Conservation (phyloP, 2,888 invertebrate genomes). For the Cryptocephalus primarius region DNA sequence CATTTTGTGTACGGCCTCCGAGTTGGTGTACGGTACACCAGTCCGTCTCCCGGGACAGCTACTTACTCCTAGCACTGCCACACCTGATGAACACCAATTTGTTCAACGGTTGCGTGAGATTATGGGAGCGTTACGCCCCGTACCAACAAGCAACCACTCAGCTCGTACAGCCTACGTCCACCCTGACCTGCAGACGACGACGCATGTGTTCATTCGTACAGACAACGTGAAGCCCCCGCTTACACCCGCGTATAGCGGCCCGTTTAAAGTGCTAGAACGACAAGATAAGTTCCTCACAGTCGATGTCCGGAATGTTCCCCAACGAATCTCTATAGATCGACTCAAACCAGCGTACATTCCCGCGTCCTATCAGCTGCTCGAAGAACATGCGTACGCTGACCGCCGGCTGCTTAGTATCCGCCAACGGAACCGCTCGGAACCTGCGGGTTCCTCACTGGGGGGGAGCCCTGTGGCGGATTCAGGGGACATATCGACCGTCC, state of each 20-base stretch:
- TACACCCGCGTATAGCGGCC: conserved; percentile 18
- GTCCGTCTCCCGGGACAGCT: background rate
- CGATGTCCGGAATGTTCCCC: conserved; percentile 7
- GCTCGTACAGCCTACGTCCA: conserved; percentile 25
- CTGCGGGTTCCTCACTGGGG: background rate
- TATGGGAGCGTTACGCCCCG: conserved; percentile 3
- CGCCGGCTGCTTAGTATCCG: background rate
- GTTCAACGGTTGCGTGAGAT: conserved; percentile 1
- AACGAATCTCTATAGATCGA: conserved; percentile 12
- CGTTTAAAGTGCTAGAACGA: conserved; percentile 12
- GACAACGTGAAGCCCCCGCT: conserved; percentile 15
- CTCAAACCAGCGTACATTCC: conserved; percentile 14
- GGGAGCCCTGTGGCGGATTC: conserved; percentile 1
- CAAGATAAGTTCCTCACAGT: conserved; percentile 10
- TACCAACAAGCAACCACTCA: conserved; percentile 1
- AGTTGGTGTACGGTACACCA: too few species aligned
- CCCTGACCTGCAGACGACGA: conserved; percentile 32
- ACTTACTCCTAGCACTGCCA: background rate
- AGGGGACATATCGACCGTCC: background rate
- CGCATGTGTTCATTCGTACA: conserved; percentile 28
- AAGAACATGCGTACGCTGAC: background rate
- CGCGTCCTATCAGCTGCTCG: background rate
- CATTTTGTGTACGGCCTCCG: too few species aligned
- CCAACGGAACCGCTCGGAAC: background rate
- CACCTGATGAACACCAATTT: conserved; percentile 1